These are phyloP conservation scores for Meteorus cinctellus DNA, from an alignment of 2,888 invertebrate species.

Conservation along the genomic window DNA sequence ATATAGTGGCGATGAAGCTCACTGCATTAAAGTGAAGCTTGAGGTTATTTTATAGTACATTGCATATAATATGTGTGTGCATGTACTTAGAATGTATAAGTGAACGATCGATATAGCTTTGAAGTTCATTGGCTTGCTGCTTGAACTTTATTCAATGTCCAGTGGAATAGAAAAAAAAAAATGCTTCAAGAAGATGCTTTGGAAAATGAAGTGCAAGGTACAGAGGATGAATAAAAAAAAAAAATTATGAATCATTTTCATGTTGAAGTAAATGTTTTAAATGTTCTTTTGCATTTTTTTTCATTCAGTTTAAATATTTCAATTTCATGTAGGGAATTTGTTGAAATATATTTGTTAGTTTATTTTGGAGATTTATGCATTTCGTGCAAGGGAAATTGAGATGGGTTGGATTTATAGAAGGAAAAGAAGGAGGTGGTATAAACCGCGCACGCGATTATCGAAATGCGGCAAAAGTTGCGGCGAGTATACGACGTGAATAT, in stretches of 20 bases:
- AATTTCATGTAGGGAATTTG: too few relatives aligned
- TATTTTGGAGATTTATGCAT: too few relatives aligned
- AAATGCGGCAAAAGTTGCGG: conserved; percentile 4
- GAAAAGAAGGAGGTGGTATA: not conserved
- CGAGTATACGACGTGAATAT: not conserved
- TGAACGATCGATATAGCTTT: not conserved
- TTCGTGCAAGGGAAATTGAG: too few relatives aligned
- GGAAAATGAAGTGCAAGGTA: too few relatives aligned
- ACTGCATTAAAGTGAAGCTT: conserved; percentile 1
- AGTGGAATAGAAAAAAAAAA: not conserved
- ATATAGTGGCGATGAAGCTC: not conserved
- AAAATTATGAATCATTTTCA: not conserved
- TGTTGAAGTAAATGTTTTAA: too few relatives aligned
- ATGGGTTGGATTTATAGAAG: not conserved
- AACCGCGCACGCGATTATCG: not conserved
- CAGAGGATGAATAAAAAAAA: not conserved
- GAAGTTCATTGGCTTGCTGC: conserved; percentile 4
- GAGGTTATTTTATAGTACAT: conserved; percentile 1
- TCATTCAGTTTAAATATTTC: too few relatives aligned
- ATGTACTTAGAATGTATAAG: not conserved
- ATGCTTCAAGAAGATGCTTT: not conserved
- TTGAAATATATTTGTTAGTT: too few relatives aligned
- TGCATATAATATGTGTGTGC: not conserved
- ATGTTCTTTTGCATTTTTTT: too few relatives aligned
- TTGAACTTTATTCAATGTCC: conserved; percentile 1